A percentile compares a stretch with the other conserved stretches of the same genome.
Conservation (phyloP, 2,113 vertebrate species). For the Atrichornis clamosus region DNA sequence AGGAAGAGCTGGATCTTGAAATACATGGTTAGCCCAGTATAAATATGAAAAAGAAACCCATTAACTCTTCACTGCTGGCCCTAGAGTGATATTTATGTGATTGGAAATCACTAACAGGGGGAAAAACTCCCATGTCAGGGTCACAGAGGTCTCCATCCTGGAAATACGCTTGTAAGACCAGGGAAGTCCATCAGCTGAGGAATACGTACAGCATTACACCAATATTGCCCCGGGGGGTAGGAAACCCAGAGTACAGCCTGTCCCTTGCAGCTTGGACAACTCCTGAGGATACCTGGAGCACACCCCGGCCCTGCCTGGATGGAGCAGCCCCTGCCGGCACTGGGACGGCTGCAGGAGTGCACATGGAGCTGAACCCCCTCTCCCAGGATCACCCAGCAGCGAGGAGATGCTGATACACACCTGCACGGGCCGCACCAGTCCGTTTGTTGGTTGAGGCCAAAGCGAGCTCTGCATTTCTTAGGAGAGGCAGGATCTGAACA, state of each 20-base stretch:
- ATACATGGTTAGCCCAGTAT: background rate
- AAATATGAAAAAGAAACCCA: background rate
- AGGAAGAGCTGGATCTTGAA: background rate
- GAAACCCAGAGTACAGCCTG: background rate
- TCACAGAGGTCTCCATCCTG: background rate
- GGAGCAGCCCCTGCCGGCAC: background rate
- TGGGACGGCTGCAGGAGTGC: background rate
- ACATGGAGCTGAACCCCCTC: background rate
- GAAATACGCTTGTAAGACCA: background rate
- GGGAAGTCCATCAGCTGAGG: background rate
- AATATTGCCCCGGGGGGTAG: rapidly evolving
- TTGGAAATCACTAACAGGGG: background rate
- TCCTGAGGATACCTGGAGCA: background rate
- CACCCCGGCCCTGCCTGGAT: background rate
- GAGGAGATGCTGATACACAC: constrained; percentile 82
- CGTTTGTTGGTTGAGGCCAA: constrained; percentile 99
- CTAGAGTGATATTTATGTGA: background rate
- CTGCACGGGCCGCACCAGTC: constrained; percentile 99
- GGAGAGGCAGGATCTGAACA: constrained; percentile 96
- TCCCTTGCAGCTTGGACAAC: background rate
- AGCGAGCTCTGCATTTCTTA: constrained; percentile 99
- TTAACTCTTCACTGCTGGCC: background rate
- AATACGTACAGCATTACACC: background rate
- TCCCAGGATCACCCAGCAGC: constrained; percentile 26
- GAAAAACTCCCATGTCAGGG: background rate